Percentiles rank a stretch among this genome's conserved stretches.
phyloP scores from a whole-genome alignment of 2,113 vertebrate species.

The Ceuthmochares aereus region DNA sequence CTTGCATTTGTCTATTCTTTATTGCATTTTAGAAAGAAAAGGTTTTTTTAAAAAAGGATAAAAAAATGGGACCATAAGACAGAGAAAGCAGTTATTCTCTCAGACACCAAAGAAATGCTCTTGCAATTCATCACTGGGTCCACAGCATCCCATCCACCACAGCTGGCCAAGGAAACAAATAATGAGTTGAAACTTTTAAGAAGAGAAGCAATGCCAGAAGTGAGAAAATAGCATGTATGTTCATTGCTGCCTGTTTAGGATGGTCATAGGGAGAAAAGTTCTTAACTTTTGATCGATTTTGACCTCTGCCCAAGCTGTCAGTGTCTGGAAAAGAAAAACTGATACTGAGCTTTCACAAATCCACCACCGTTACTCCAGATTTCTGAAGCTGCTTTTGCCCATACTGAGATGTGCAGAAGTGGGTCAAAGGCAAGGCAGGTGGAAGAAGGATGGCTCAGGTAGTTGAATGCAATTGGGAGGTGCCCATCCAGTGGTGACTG shows the following conservation, averaged over 20 bases:
- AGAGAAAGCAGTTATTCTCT: background rate
- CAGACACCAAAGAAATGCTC: background rate
- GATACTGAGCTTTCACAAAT: background rate
- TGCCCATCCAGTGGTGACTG: background rate
- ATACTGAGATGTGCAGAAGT: background rate
- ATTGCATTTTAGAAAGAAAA: background rate
- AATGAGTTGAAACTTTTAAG: background rate
- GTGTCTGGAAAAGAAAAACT: background rate
- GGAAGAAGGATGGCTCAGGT: background rate
- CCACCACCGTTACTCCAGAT: fast-evolving
- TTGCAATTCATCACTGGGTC: background rate
- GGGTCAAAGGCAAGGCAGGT: background rate
- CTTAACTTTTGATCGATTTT: background rate
- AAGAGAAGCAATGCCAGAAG: background rate
- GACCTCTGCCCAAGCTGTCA: background rate
- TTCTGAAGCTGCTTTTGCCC: background rate
- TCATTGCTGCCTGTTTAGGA: background rate
- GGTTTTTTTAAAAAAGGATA: background rate
- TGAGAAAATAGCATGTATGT: fast-evolving
- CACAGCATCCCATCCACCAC: background rate
- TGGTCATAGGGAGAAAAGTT: background rate
- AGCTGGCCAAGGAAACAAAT: background rate
- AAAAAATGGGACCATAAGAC: background rate
- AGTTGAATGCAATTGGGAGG: background rate
- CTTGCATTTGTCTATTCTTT: background rate